These are phyloP conservation scores for Rhodinocichla rosea DNA, from an alignment of 2,113 vertebrate genomes.

Conservation along the genomic window DNA sequence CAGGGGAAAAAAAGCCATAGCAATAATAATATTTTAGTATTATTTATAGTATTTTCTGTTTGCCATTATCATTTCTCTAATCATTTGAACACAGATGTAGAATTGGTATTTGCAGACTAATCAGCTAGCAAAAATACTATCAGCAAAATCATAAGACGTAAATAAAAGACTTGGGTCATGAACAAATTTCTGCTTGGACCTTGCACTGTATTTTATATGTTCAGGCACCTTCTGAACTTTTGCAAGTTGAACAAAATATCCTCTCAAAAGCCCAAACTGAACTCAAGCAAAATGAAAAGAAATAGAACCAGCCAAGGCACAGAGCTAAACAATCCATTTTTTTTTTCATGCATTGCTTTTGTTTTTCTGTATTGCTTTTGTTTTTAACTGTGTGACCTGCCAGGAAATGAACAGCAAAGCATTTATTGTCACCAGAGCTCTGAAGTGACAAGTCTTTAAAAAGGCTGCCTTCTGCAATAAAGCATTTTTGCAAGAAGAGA, in stretches of 20 bases:
- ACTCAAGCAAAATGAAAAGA: background rate
- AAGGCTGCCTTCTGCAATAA: conserved; percentile 32
- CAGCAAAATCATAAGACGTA: background rate
- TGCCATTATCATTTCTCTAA: background rate
- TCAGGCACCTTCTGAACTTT: background rate
- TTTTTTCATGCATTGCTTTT: background rate
- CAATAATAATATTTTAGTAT: background rate
- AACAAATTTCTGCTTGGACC: background rate
- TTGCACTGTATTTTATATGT: background rate
- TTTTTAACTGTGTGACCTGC: conserved; percentile 27
- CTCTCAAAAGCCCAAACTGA: background rate
- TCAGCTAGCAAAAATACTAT: background rate
- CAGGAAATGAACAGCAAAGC: conserved; percentile 32
- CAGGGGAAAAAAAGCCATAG: background rate
- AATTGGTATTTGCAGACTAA: background rate
- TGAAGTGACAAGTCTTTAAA: conserved; percentile 34
- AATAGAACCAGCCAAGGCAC: background rate
- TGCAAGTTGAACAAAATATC: background rate
- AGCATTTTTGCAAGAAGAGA: background rate
- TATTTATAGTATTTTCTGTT: background rate
- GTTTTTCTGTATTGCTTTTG: conserved; percentile 1
- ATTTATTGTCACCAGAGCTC: background rate
- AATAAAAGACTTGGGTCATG: background rate
- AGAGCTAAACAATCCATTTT: background rate
- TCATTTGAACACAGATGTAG: background rate